Base-by-base conservation (phyloP, 2,888 invertebrate genomes). In the Diarsia mendica region DNA sequence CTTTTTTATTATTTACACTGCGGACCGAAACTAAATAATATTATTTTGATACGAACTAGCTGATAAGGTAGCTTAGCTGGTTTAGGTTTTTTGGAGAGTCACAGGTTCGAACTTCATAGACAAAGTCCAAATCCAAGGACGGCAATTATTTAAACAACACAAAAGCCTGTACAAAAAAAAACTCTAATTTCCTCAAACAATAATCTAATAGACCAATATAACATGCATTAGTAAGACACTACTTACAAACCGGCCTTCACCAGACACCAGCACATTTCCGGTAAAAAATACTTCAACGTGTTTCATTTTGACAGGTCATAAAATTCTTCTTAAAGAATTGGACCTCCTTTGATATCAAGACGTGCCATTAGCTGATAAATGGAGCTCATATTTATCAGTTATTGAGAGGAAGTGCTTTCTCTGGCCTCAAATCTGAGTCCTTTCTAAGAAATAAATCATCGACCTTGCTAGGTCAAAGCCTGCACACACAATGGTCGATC, bases 391-490 rank as follows among this genome's bases (percentile, higher is more conserved):
- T 83, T 75, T 58, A 82, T 81, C 58, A 73, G 44, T 18, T 49
- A 73, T 66, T 55, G 46, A 55, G 63, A 55, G 63, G 28, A 33
- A 64, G 60, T 60, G 77, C 88, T 88, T 88, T 88, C 88, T 85
- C 87, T 80, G 79, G 53, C 88, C 84, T 81, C 72, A 83, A 78
- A 82, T 58, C 13, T 9, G 39, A 61, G 71, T 83, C 83, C 80
- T 87, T 88, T 88, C 87, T 83, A 82, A 82, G 72, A 84, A 82
- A 87, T 80, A 88, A 88, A 87, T 88, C 84, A 87, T 71, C 85
- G 87, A 86, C 87, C 89, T 91, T 89, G 88, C 80, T 86, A 87
- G 89, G 90, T 89, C 90, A 89, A 82, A 88, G 83, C 79, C 86
- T 83, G 80, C 46, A 79, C 75, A 78, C 48, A 80, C 75, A 78